phyloP scores from a whole-genome alignment of 2,888 invertebrate species.

The Hoplodrina ambigua region DNA sequence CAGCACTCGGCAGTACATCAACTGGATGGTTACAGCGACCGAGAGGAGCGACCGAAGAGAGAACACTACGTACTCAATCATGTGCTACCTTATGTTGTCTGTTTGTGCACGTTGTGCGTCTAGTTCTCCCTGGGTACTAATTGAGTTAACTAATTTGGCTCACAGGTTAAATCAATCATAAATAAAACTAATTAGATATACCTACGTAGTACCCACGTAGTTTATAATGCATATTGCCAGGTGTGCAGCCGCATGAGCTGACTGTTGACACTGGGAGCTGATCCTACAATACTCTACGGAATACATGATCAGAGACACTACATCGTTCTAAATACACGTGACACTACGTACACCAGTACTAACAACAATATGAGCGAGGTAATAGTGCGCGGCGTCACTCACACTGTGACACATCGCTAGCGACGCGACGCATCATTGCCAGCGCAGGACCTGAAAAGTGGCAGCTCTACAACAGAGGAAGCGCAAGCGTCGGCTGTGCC shows the following conservation, averaged over 20 bases:
- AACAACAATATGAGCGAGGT: not conserved
- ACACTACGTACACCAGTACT: not conserved
- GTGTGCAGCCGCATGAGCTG: not conserved
- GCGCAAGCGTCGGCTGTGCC: no score
- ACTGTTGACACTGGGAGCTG: not conserved
- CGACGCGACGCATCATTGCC: conserved; percentile 25
- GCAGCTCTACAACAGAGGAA: not conserved
- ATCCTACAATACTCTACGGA: not conserved
- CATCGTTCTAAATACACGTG: not conserved
- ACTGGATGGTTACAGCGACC: not conserved
- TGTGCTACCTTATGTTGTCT: no score
- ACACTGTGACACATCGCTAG: conserved; percentile 1
- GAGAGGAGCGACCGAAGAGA: not conserved
- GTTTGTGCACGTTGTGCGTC: not conserved
- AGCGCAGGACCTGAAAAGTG: conserved; percentile 40
- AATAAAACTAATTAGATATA: conserved; percentile 1
- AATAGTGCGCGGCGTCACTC: not conserved
- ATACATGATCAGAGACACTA: not conserved
- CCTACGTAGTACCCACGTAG: not conserved
- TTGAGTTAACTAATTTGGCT: no score
- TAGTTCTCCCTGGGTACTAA: no score
- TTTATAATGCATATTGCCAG: not conserved
- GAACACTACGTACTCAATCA: not conserved
- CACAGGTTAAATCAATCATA: not conserved
- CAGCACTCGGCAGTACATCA: not conserved